Evolutionary conservation across 1,140 invertebrate genomes (phyloP).

Genomic region (Macrobrachium rosenbergii): DNA sequence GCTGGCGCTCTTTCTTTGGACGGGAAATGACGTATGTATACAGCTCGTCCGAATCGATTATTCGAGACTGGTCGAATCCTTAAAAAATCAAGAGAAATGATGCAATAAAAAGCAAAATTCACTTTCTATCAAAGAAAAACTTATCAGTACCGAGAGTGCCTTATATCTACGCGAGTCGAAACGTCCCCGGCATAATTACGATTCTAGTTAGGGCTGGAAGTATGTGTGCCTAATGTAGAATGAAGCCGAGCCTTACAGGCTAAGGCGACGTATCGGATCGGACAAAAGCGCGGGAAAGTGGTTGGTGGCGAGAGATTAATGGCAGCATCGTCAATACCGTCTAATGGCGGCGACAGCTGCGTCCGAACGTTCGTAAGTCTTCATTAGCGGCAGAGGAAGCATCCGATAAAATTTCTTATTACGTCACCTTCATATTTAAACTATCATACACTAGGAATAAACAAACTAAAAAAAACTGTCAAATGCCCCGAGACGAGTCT

Average conservation of each 20-base stretch:
- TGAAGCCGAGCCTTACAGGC: conserved; percentile 53
- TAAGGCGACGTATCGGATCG: conserved; percentile 61
- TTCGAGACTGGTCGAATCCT: conserved; percentile 25
- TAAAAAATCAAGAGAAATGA: neutral
- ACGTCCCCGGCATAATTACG: conserved; percentile 29
- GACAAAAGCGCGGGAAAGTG: conserved; percentile 63
- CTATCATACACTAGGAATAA: neutral
- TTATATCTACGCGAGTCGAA: neutral
- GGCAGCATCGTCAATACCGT: conserved; percentile 60
- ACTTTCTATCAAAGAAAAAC: neutral
- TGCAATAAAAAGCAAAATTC: neutral
- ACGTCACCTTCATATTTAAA: neutral
- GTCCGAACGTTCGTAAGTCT: conserved; percentile 20
- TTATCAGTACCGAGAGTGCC: neutral
- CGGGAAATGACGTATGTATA: conserved; percentile 60
- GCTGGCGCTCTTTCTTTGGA: conserved; percentile 57
- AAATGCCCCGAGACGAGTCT: neutral
- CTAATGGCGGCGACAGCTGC: conserved; percentile 61
- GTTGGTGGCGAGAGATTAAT: conserved; percentile 62
- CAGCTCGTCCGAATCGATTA: conserved; percentile 57
- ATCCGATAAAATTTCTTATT: neutral
- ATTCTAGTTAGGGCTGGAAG: conserved; percentile 41
- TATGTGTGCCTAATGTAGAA: conserved; percentile 59
- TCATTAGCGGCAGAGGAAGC: neutral
- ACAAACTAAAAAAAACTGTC: neutral